Evolutionary conservation across 2,113 vertebrate genomes (phyloP).

Genomic region (Callaeas wilsoni): DNA sequence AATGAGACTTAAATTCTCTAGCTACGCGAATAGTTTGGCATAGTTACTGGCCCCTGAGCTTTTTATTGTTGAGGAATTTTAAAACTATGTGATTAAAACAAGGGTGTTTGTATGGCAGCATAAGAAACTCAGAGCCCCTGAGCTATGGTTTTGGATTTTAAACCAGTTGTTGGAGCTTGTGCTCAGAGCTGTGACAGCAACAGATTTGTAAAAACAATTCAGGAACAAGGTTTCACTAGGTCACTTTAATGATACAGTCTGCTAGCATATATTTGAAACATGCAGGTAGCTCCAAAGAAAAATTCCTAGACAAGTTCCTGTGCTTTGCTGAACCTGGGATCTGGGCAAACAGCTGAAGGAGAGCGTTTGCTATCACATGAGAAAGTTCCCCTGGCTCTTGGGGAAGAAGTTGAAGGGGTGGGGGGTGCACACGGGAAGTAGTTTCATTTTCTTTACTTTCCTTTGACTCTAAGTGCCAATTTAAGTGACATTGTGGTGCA

Average conservation of each 20-base stretch:
- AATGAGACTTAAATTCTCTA: neutral
- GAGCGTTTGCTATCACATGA: fast-evolving
- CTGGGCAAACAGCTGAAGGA: neutral
- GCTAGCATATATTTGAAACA: neutral
- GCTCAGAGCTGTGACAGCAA: neutral
- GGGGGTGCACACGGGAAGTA: neutral
- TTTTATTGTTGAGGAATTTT: slow-evolving; percentile 1
- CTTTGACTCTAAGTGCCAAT: neutral
- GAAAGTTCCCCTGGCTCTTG: neutral
- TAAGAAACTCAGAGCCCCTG: neutral
- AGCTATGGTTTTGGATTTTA: neutral
- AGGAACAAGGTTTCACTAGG: neutral
- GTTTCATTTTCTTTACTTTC: neutral
- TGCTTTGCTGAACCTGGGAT: neutral
- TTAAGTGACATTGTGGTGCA: neutral
- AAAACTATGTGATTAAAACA: neutral
- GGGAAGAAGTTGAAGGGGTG: neutral
- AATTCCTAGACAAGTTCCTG: neutral
- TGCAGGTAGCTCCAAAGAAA: neutral
- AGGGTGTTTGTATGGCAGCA: neutral
- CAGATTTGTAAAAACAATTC: neutral
- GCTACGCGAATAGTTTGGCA: neutral
- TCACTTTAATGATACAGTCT: neutral
- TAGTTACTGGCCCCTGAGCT: neutral
- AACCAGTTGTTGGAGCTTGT: neutral